Conservation (phyloP, 2,888 invertebrate genomes). For the Trissolcus brochymenae region DNA sequence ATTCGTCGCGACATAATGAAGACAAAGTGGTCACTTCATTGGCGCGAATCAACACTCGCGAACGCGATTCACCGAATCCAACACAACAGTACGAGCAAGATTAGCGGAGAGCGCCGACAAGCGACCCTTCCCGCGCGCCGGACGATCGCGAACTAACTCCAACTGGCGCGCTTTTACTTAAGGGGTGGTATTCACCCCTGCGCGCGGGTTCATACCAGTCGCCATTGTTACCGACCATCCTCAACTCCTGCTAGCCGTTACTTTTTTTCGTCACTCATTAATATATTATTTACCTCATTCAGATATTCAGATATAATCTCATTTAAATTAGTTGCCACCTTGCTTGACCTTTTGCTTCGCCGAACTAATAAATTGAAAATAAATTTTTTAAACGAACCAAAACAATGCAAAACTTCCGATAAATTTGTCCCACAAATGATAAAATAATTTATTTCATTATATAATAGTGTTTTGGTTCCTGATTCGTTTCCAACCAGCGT, state of each 20-base stretch:
- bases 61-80: constrained; percentile 2
- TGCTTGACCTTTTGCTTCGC: too few species aligned
- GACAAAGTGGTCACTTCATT: constrained; percentile 36
- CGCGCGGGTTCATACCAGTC: constrained; percentile 21
- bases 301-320: too few species aligned
- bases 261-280: not conserved
- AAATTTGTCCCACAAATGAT: too few species aligned
- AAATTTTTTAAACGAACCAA: too few species aligned
- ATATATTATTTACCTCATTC: not conserved
- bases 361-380: too few species aligned
- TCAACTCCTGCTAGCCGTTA: constrained; percentile 17
- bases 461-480: too few species aligned
- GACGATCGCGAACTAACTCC: constrained; percentile 44
- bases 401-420: too few species aligned
- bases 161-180: constrained; percentile 48
- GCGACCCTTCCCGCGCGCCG: constrained; percentile 26
- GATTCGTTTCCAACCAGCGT: too few species aligned
- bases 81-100: constrained; percentile 2
- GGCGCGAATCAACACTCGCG: constrained; percentile 28
- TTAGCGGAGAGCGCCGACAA: not conserved
- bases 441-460: too few species aligned
- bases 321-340: not conserved
- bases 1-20: constrained; percentile 29
- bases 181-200: constrained; percentile 41
- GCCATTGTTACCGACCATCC: constrained; percentile 43